These are phyloP conservation scores for Magallana gigas DNA, from an alignment of 1,140 invertebrate species.

Conservation along the genomic window DNA sequence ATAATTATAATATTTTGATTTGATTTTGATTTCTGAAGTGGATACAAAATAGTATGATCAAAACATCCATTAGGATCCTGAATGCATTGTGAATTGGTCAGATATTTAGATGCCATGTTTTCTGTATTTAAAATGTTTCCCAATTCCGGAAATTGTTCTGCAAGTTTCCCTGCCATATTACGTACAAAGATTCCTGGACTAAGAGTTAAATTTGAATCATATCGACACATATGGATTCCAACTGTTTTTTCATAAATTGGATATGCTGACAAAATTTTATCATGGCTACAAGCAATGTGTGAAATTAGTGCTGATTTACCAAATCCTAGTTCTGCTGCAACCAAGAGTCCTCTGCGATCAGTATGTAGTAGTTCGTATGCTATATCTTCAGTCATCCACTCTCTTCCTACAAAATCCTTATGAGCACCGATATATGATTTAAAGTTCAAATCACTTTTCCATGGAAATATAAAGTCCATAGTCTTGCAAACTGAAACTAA, in stretches of 20 bases:
- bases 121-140: constrained; percentile 7
- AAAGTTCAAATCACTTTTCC: background rate
- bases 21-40: background rate
- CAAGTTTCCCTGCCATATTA: constrained; percentile 10
- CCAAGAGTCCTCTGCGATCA: background rate
- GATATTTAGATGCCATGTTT: constrained; percentile 3
- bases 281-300: constrained; percentile 35
- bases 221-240: constrained; percentile 39
- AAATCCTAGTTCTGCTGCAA: constrained; percentile 40
- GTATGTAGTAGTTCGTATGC: background rate
- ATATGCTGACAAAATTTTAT: background rate
- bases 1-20: background rate
- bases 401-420: background rate
- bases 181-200: constrained; percentile 6
- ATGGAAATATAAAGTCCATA: background rate
- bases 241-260: background rate
- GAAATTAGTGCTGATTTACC: constrained; percentile 39
- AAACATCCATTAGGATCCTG: constrained; percentile 35
- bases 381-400: background rate
- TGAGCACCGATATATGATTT: background rate
- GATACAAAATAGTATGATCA: constrained; percentile 27
- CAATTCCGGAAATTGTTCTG: background rate
- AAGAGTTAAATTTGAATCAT: constrained; percentile 3
- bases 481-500: background rate
- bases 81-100: background rate